A percentile compares a stretch with the other conserved stretches of the same genome.
These are phyloP conservation scores for Drosophila subobscura DNA, from an alignment of 1,140 invertebrate genomes.

Conservation along the genomic window DNA sequence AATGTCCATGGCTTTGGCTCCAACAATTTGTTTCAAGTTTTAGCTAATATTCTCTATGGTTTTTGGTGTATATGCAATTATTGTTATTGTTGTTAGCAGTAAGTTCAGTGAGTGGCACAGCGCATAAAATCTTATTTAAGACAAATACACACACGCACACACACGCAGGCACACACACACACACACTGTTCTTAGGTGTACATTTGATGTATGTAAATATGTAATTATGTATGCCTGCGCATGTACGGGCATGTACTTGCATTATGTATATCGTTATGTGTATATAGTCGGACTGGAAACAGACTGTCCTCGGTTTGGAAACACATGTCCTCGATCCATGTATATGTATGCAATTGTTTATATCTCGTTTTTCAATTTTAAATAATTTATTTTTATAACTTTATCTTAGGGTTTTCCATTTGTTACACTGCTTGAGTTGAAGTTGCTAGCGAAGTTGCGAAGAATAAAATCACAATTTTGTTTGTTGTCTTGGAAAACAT, in stretches of 20 bases:
- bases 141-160: constrained; percentile 20
- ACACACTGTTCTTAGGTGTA: neutral
- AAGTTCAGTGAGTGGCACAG: constrained; percentile 67
- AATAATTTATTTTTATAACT: neutral
- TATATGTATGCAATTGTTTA: constrained; percentile 11
- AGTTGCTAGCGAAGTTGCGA: constrained; percentile 23
- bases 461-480: constrained; percentile 51
- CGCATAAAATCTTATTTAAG: constrained; percentile 50
- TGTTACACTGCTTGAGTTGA: constrained; percentile 21
- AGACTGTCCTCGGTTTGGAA: too few species aligned
- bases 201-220: neutral
- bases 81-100: constrained; percentile 63
- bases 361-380: constrained; percentile 3
- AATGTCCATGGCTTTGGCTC: neutral
- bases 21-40: constrained; percentile 56
- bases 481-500: constrained; percentile 17
- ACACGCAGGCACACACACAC: constrained; percentile 5
- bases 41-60: constrained; percentile 59
- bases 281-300: too few species aligned
- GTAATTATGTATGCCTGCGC: neutral
- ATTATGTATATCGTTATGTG: too few species aligned
- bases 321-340: too few species aligned
- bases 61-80: constrained; percentile 41
- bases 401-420: neutral
- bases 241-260: too few species aligned